phyloP scores from a whole-genome alignment of 2,113 vertebrate genomes.

The Toxostoma redivivum region DNA sequence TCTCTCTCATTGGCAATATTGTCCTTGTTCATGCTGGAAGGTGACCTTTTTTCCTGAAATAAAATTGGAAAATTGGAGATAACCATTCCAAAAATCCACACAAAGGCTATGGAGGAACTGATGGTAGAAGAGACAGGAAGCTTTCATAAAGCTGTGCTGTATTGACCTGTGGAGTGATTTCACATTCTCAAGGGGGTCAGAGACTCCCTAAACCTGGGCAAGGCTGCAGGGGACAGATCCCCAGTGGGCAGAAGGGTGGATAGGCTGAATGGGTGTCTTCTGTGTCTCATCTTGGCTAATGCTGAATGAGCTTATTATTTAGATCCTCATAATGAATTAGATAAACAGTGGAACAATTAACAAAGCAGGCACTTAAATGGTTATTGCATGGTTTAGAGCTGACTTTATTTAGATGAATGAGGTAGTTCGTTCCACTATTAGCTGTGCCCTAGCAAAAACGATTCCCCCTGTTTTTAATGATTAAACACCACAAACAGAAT shows the following conservation, averaged over 20 bases:
- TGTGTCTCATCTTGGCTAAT: neutral
- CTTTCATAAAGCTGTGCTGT: neutral
- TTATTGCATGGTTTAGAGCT: constrained; percentile 16
- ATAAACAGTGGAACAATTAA: constrained; percentile 41
- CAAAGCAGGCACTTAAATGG: neutral
- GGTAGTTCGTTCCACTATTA: neutral
- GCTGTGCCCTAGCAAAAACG: neutral
- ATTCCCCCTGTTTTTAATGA: neutral
- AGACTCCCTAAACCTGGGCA: neutral
- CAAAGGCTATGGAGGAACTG: neutral
- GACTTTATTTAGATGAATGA: constrained; percentile 27
- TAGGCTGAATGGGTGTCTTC: neutral
- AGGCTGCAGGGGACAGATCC: neutral
- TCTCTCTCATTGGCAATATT: neutral
- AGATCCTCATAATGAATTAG: neutral
- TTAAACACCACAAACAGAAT: neutral
- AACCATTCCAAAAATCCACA: neutral
- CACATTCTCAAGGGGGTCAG: neutral
- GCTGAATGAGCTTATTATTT: constrained; percentile 12
- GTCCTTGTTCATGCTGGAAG: neutral
- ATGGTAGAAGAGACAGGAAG: neutral
- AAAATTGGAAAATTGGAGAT: neutral
- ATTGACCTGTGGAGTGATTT: neutral
- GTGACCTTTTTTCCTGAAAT: neutral
- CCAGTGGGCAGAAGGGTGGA: neutral